Evolutionary conservation across 2,888 invertebrate genomes (phyloP).

Genomic region (Conops quadrifasciatus): DNA sequence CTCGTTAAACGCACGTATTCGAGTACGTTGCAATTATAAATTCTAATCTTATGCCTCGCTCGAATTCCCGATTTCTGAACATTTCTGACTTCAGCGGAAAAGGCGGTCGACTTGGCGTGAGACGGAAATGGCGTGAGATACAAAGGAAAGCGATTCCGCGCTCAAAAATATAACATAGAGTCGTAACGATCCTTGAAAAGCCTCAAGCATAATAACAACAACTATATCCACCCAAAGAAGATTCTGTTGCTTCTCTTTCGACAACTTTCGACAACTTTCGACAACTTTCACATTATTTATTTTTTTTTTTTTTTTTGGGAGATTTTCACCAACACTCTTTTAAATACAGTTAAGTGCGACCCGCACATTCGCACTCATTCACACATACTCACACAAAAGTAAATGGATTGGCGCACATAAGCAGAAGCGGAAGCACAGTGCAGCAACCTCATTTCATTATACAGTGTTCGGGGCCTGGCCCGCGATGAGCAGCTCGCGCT

Average conservation of each 20-base stretch:
- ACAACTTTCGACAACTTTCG: too few species aligned
- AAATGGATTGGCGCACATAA: background rate
- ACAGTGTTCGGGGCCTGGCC: background rate
- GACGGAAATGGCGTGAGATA: background rate
- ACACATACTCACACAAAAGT: background rate
- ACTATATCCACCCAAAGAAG: background rate
- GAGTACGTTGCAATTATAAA: too few species aligned
- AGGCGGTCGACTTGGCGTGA: background rate
- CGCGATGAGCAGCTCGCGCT: too few species aligned
- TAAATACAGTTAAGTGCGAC: slow-evolving; percentile 32
- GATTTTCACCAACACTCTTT: slow-evolving; percentile 28
- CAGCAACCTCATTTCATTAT: slow-evolving; percentile 33
- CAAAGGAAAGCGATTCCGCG: background rate
- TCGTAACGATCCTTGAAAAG: background rate
- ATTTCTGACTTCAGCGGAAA: background rate
- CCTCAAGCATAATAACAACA: background rate
- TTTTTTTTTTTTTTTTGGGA: slow-evolving; percentile 31
- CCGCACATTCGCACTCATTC: slow-evolving; percentile 14
- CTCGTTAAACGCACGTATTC: too few species aligned
- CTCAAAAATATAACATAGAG: slow-evolving; percentile 13
- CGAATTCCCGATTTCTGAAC: background rate
- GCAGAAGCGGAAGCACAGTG: slow-evolving; percentile 16
- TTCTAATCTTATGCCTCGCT: background rate
- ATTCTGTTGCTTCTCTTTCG: too few species aligned
- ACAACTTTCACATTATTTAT: too few species aligned